Evolutionary conservation across 2,888 invertebrate species (phyloP).

Genomic region (Lasioglossum zephyrum): DNA sequence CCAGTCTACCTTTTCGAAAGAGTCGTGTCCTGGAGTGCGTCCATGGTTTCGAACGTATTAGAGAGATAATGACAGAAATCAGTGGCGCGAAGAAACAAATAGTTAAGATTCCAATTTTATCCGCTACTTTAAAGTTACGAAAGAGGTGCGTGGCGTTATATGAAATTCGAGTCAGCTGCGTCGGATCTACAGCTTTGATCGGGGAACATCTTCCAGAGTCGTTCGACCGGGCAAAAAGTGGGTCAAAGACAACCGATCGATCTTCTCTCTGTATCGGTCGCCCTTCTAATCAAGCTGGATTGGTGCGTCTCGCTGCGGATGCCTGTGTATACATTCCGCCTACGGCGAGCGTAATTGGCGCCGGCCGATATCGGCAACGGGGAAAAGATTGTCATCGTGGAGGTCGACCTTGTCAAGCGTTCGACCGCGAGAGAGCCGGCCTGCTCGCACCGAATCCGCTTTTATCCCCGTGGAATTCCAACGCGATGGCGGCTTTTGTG

Average conservation of each 20-base stretch:
- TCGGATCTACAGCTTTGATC: conserved; percentile 8
- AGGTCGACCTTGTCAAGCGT: conserved; percentile 67
- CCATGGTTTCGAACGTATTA: neutral
- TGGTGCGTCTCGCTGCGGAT: conserved; percentile 43
- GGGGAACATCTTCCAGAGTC: neutral
- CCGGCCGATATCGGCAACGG: conserved; percentile 54
- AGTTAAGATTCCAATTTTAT: neutral
- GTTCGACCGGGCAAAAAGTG: conserved; percentile 46
- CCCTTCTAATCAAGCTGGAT: conserved; percentile 52
- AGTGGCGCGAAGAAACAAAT: neutral
- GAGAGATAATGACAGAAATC: neutral
- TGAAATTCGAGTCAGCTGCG: neutral
- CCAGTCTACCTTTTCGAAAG: neutral
- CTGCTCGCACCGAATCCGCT: conserved; percentile 44
- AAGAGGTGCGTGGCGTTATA: neutral
- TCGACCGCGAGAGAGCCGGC: neutral
- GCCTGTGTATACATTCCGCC: conserved; percentile 66
- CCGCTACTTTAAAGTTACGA: neutral
- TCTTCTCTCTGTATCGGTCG: conserved; percentile 50
- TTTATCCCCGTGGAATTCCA: conserved; percentile 45
- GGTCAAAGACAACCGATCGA: conserved; percentile 64
- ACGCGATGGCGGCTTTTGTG: conserved; percentile 28
- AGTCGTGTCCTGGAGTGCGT: neutral
- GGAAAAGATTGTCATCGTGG: conserved; percentile 68
- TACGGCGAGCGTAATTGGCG: conserved; percentile 69